Evolutionary conservation across 2,888 invertebrate genomes (phyloP).

Genomic region (Copidosoma aretas): DNA sequence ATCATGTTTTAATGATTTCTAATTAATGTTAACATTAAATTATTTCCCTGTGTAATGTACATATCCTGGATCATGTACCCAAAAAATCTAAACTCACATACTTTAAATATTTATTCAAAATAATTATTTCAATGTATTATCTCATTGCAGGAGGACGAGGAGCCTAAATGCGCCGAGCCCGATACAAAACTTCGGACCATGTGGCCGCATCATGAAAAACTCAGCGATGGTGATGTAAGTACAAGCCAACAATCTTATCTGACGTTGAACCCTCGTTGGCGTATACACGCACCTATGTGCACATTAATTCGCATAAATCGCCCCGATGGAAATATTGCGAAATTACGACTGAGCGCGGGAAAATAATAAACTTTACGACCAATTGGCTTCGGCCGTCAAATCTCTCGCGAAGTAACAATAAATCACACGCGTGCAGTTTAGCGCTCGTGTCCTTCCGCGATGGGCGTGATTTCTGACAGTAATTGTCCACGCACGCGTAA

Average conservation of each 20-base stretch:
- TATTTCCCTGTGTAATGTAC: neutral
- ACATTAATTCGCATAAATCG: neutral
- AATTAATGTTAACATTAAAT: no score
- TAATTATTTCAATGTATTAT: no score
- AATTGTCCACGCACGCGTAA: constrained; percentile 8
- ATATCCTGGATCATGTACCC: neutral
- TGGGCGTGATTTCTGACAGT: constrained; percentile 24
- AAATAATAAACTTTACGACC: neutral
- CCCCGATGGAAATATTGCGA: neutral
- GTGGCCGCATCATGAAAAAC: constrained; percentile 96
- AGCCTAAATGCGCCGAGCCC: constrained; percentile 96
- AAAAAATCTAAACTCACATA: neutral
- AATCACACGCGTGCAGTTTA: neutral
- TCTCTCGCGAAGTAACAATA: neutral
- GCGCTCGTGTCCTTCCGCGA: constrained; percentile 16
- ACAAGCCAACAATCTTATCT: constrained; percentile 37
- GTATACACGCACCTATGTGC: neutral
- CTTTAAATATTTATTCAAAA: neutral
- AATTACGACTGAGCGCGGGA: neutral
- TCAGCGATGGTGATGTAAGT: constrained; percentile 97
- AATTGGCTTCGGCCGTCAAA: neutral
- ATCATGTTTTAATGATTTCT: no score
- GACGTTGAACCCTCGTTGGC: neutral
- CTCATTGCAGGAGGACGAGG: constrained; percentile 79
- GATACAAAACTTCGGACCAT: constrained; percentile 96